Evolutionary conservation across 2,888 invertebrate genomes (phyloP).

Genomic region (Tiliacea aurago): DNA sequence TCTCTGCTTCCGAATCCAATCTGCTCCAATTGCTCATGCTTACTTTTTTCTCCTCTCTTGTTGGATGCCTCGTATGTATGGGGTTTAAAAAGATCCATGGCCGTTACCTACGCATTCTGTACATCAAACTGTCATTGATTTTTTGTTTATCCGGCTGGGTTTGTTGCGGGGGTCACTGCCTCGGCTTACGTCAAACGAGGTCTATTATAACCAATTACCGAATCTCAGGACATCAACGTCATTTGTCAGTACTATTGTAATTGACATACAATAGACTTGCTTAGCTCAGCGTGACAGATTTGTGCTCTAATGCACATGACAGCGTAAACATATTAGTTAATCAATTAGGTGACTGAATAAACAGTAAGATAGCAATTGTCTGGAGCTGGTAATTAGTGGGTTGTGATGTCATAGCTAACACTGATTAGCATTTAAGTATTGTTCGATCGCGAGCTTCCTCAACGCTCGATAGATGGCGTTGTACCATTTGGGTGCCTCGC

Average conservation of each 20-base stretch:
- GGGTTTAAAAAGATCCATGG: no score
- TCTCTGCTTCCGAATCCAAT: neutral
- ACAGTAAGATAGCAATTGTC: constrained; percentile 48
- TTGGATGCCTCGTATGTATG: no score
- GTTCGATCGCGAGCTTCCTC: no score
- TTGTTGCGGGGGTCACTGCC: no score
- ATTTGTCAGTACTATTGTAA: constrained; percentile 13
- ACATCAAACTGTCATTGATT: no score
- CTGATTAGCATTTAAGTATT: constrained; percentile 8
- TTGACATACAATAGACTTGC: constrained; percentile 22
- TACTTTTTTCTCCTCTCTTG: neutral
- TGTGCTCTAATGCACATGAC: constrained; percentile 25
- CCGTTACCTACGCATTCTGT: no score
- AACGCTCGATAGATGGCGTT: no score
- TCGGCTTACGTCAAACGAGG: neutral
- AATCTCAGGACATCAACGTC: neutral
- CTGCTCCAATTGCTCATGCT: neutral
- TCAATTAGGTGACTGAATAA: constrained; percentile 57
- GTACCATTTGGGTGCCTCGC: no score
- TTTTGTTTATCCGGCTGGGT: neutral
- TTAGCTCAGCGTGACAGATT: constrained; percentile 37
- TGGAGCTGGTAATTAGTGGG: constrained; percentile 37
- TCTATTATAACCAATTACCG: neutral
- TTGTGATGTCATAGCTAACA: neutral
- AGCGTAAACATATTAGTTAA: constrained; percentile 54